These are phyloP conservation scores for Odobenus rosmarus DNA, from an alignment of 2,113 vertebrate species.

Conservation along the genomic window DNA sequence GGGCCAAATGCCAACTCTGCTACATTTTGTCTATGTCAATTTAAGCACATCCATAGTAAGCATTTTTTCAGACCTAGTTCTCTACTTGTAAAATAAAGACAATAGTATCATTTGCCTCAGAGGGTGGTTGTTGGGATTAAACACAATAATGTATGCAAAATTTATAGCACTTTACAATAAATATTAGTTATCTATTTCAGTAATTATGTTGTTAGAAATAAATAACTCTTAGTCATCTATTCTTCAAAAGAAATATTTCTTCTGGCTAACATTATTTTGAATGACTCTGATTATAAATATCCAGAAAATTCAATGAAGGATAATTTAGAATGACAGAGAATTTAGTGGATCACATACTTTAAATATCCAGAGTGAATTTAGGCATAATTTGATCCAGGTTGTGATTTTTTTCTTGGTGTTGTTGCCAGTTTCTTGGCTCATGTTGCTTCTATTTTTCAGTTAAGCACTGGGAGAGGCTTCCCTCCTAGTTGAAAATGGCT, in stretches of 20 bases:
- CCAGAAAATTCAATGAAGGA: not conserved
- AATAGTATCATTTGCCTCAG: not conserved
- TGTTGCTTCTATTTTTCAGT: not conserved
- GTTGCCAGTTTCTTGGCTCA: not conserved
- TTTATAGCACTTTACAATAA: not conserved
- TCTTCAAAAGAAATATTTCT: constrained; percentile 8
- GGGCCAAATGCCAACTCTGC: not conserved
- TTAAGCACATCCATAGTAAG: not conserved
- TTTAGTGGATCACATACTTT: not conserved
- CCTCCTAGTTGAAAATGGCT: not conserved
- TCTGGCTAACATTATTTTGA: not conserved
- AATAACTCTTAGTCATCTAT: not conserved
- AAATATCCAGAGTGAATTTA: not conserved
- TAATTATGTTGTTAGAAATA: constrained; percentile 28
- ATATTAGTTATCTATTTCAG: constrained; percentile 10
- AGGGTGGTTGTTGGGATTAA: not conserved
- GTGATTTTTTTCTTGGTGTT: not conserved
- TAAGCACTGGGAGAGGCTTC: not conserved
- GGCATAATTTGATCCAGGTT: not conserved
- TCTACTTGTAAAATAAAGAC: constrained; percentile 19
- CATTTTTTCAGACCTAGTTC: not conserved
- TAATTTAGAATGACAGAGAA: not conserved
- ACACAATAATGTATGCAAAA: not conserved
- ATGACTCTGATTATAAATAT: not conserved
- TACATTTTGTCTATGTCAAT: not conserved